Evolutionary conservation across 2,888 invertebrate species (phyloP).

Genomic region (Clivina fossor): DNA sequence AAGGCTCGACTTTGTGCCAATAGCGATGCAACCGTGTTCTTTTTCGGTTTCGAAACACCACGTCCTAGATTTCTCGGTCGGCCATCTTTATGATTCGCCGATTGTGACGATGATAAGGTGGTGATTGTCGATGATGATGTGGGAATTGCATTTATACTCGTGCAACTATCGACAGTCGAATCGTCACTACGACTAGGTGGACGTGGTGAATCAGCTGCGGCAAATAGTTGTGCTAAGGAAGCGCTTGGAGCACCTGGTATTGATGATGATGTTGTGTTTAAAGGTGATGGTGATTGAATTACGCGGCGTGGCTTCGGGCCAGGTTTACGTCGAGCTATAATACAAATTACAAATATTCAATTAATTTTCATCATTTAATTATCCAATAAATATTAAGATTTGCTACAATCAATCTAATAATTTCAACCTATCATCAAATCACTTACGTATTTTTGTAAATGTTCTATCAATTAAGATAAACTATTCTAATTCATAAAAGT

Average conservation of each 20-base stretch:
- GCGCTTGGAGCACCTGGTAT: constrained; percentile 57
- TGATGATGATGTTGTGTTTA: constrained; percentile 55
- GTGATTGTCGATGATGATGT: constrained; percentile 43
- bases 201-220: constrained; percentile 62
- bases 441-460: no score
- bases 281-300: constrained; percentile 54
- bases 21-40: constrained; percentile 87
- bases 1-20: constrained; percentile 84
- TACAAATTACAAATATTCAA: constrained; percentile 30
- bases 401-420: no score
- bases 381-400: no score
- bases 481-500: no score
- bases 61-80: constrained; percentile 81
- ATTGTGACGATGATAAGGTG: constrained; percentile 37
- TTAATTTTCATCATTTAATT: no score
- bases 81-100: constrained; percentile 65
- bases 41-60: constrained; percentile 88
- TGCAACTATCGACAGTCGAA: constrained; percentile 48
- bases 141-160: constrained; percentile 45
- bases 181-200: constrained; percentile 56
- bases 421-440: no score
- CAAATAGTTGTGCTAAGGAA: constrained; percentile 59
- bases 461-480: no score
- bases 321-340: constrained; percentile 70
- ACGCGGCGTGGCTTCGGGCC: constrained; percentile 69